Evolutionary conservation across 2,113 vertebrate genomes (phyloP).

Genomic region (Apodemus speciosus): DNA sequence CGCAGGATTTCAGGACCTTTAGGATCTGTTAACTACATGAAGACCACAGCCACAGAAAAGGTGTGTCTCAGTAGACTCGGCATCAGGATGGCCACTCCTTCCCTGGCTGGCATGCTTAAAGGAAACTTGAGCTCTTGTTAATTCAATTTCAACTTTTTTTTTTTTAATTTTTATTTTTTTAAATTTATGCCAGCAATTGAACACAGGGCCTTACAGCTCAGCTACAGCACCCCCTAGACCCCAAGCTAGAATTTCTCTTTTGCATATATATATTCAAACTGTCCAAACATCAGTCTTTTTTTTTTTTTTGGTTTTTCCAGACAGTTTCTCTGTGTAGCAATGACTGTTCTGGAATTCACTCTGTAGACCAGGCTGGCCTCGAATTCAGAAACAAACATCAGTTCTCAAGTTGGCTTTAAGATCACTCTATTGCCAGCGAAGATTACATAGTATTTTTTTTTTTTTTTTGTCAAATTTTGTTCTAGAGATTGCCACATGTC

Average conservation of each 20-base stretch:
- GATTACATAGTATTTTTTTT: not conserved
- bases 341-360: too few relatives aligned
- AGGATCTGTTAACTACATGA: not conserved
- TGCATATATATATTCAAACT: not conserved
- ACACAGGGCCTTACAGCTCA: not conserved
- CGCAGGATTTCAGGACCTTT: not conserved
- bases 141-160: not conserved
- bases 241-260: not conserved
- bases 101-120: not conserved
- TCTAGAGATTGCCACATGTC: slow-evolving; percentile 16
- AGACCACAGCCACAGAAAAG: not conserved
- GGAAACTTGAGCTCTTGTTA: not conserved
- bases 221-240: not conserved
- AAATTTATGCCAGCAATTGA: not conserved
- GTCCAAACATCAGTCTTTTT: not conserved
- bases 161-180: too few relatives aligned
- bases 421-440: not conserved
- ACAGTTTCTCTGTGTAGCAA: too few relatives aligned
- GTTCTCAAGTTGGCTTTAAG: slow-evolving; percentile 9
- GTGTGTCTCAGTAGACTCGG: not conserved
- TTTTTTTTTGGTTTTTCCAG: too few relatives aligned
- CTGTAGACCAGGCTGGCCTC: too few relatives aligned
- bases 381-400: not conserved
- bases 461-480: not conserved
- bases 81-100: not conserved